Percentiles rank a stretch among this genome's conserved stretches.
Evolutionary conservation across 2,797 vertebrate species (phyloP).

Genomic region (Danio jaintianensis): DNA sequence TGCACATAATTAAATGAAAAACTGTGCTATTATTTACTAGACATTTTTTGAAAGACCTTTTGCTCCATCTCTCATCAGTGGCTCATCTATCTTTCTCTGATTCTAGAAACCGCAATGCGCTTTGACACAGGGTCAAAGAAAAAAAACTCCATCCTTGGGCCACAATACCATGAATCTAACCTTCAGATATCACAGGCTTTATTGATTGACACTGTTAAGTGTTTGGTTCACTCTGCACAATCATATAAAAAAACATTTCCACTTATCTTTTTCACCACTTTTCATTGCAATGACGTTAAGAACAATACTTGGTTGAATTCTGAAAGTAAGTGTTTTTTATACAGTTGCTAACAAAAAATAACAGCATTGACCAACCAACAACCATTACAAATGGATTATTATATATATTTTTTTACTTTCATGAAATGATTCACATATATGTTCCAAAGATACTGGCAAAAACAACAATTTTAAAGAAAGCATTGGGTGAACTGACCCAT

Average conservation of each 20-base stretch:
- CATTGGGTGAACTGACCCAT: too few species aligned
- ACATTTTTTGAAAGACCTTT: conserved; percentile 42
- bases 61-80: conserved; percentile 39
- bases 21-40: conserved; percentile 40
- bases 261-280: background rate
- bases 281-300: background rate
- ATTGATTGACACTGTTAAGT: background rate
- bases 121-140: conserved; percentile 51
- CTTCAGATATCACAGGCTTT: conserved; percentile 27
- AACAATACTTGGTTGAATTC: background rate
- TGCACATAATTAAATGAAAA: conserved; percentile 45
- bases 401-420: too few species aligned
- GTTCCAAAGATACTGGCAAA: too few species aligned
- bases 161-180: conserved; percentile 1
- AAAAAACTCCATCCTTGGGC: conserved; percentile 24
- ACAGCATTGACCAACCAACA: background rate
- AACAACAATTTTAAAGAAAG: too few species aligned
- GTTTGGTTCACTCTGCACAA: conserved; percentile 2
- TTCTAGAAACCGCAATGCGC: conserved; percentile 18
- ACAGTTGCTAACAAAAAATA: background rate
- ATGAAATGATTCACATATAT: too few species aligned
- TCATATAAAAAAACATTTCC: background rate
- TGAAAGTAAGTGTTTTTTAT: background rate
- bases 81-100: conserved; percentile 38
- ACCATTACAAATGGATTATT: too few species aligned